Conservation (phyloP, 2,797 vertebrate species). For the Sebastiscus tertius region DNA sequence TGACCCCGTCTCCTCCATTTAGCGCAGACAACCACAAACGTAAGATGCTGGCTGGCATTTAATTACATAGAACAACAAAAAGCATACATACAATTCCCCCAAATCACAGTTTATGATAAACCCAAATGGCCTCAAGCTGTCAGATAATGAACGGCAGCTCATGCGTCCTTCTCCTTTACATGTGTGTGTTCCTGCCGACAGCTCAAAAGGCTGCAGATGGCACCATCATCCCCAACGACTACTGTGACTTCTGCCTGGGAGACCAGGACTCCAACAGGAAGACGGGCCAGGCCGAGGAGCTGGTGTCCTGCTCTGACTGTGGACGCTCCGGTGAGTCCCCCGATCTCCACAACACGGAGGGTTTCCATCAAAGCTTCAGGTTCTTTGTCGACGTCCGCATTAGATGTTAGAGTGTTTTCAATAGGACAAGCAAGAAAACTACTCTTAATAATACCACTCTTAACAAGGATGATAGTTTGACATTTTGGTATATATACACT, state of each 20-base stretch:
- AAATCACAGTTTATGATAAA: background rate
- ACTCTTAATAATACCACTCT: too few relatives aligned
- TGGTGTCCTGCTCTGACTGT: conserved; percentile 98
- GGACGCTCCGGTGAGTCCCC: conserved; percentile 94
- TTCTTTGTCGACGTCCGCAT: background rate
- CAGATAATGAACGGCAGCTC: background rate
- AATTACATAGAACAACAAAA: background rate
- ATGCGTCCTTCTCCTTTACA: background rate
- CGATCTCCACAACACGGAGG: background rate
- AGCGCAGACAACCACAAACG: conserved; percentile 94
- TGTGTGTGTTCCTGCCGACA: conserved; percentile 65
- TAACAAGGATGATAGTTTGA: too few relatives aligned
- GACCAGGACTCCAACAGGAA: conserved; percentile 97
- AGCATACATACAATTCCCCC: background rate
- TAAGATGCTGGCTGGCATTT: conserved; percentile 70
- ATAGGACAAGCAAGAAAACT: too few relatives aligned
- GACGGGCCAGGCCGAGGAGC: conserved; percentile 94
- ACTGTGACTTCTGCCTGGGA: conserved; percentile 99
- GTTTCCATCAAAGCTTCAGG: background rate
- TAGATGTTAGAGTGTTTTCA: background rate
- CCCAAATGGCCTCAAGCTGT: background rate
- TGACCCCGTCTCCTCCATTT: conserved; percentile 85
- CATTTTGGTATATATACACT: too few relatives aligned
- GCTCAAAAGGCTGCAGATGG: conserved; percentile 96
- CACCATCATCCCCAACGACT: conserved; percentile 95